Base-by-base conservation (phyloP, 1,140 invertebrate species). In the Drosophila pseudoobscura region DNA sequence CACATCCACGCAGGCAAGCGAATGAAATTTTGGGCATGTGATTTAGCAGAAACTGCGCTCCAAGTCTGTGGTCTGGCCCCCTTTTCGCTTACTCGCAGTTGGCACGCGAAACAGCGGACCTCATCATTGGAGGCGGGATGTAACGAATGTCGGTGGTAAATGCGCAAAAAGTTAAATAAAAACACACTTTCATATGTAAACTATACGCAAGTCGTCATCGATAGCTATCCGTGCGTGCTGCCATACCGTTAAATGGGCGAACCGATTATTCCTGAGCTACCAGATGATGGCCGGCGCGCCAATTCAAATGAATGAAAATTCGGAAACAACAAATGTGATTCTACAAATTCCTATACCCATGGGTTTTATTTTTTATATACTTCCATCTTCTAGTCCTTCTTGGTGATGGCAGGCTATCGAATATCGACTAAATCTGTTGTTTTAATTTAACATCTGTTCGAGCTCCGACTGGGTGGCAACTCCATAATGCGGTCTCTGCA, bases 151-250 rank as follows among this genome's bases (percentile, higher is more conserved):
- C 35, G 35, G 15, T 29, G 20, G 26, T 45, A 56, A 78, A 78
- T 69, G 50, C 71, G 70, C 51, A 71, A 58, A 78, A 83, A 65
- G 45, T 62, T 63, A 70, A 83, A 83, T 79, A 83, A 83, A 83
- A 84, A 79, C 75, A 84, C 70, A 75, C 39, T 55, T 57, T 74
- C 54, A 78, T 65, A 75, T 59, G 65, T 70, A 70, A 70, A 70
- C 66, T 56, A 60, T 58, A 24, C 24, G 24, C 24, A 44, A 68
- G 46, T 85, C 77, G 82, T 85, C 82, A 87, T 85, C 77, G 78
- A 85, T 85, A 65, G 57, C 58, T 56, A 55, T 80, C 72, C 69
- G 55, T 57, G 47, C 15, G 39, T 8, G 58, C 41, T 61, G 15
- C 22, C 45, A 11, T 15, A 50, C 43, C 13, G 49, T 17, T 13